A percentile compares a stretch with the other conserved stretches of the same genome.
Evolutionary conservation across 2,888 invertebrate genomes (phyloP).

Genomic region (Dastarcus helophoroides): DNA sequence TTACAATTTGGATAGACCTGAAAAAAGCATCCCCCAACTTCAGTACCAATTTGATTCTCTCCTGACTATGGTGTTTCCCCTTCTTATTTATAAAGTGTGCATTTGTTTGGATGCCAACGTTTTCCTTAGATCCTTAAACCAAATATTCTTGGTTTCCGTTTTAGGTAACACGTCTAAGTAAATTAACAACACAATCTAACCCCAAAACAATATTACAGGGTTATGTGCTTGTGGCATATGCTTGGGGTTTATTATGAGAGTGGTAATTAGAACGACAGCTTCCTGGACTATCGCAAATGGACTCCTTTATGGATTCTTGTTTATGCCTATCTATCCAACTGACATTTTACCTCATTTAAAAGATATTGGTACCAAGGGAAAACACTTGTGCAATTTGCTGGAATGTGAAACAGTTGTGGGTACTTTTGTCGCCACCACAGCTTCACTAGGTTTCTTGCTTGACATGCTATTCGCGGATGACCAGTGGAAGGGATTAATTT

Average conservation of each 20-base stretch:
- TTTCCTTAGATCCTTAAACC: constrained; percentile 3
- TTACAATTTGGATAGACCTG: neutral
- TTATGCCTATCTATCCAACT: constrained; percentile 5
- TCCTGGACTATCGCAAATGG: constrained; percentile 1
- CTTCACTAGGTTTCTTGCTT: no score
- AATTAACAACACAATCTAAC: no score
- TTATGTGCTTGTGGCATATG: no score
- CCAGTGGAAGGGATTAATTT: no score
- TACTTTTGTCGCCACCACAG: no score
- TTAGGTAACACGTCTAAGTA: constrained; percentile 5
- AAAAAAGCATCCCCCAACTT: neutral
- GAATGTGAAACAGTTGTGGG: constrained; percentile 7
- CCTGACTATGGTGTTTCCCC: constrained; percentile 5
- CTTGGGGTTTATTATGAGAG: constrained; percentile 6
- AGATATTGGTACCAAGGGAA: constrained; percentile 6
- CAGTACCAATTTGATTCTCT: constrained; percentile 3
- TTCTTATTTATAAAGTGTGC: constrained; percentile 5
- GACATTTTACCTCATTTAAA: constrained; percentile 3
- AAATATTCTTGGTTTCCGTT: constrained; percentile 4
- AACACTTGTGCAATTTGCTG: constrained; percentile 4
- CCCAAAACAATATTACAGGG: no score
- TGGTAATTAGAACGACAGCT: constrained; percentile 2
- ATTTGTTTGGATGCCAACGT: constrained; percentile 5
- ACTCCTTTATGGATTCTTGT: constrained; percentile 6
- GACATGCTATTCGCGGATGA: no score